Evolutionary conservation across 2,113 vertebrate species (phyloP), one percentile per base, ranked within the genome.

Genomic region (Toxostoma redivivum): DNA sequence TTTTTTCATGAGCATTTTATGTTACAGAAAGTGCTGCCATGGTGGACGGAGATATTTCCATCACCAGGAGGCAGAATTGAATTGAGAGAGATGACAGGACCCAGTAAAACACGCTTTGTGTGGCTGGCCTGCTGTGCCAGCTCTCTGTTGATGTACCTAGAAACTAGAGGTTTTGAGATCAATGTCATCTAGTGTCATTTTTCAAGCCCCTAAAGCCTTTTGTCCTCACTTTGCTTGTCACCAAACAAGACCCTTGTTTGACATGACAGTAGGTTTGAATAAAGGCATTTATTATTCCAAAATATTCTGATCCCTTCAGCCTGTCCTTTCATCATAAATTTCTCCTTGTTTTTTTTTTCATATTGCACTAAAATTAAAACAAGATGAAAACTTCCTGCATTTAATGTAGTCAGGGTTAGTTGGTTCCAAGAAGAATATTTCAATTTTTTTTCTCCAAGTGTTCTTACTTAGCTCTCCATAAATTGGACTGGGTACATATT

Each of bases 151-250:
- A 76, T 58, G 37, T 35, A 92, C 89, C 83, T 79, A 76, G 73
- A 94, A 94, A 91, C 24, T 81, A 89, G 77, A 74, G 44, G 2
- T 45, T 95, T 58, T 65, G 58, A 90, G 71, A 80, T 66, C 33
- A 88, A 90, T 90, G 81, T 85, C 78, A 90, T 74, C 54, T 91
- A 80, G 86, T 62, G 74, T 15, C 81, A 51, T 77, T 88, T 91
- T 95, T 88, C 58, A 83, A 94, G 66, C 66, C 87, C 87, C 89
- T 91, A 27, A 95, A 96, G 67, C 93, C 54, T 94, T 74, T 56
- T 92, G 85, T 95, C 81, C 71, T 90, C 74, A 66, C 66, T 65
- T 38, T 66, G 35, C 74, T 91, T 88, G 81, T 91, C 85, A 94
- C 38, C 54, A 89, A 79, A 53, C 30, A 13, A 92, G 66, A 89